phyloP scores from a whole-genome alignment of 1,140 invertebrate species.

The Caenorhabditis tropicalis region DNA sequence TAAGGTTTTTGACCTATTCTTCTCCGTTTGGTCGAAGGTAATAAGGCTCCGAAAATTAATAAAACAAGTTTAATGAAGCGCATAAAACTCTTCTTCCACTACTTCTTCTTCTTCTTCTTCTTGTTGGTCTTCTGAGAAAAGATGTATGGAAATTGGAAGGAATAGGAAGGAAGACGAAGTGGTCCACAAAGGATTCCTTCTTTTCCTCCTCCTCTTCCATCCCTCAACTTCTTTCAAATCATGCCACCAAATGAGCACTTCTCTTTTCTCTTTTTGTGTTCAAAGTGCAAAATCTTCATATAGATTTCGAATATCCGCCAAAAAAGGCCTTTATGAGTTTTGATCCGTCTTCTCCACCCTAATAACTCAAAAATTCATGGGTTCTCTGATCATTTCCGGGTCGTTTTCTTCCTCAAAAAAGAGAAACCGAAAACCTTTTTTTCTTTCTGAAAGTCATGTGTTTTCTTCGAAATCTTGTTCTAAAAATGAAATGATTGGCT shows the following conservation, averaged over 20 bases:
- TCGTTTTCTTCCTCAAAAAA: not conserved
- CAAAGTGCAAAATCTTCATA: not conserved
- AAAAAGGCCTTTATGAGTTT: not conserved
- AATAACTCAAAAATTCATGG: not conserved
- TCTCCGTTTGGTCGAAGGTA: not conserved
- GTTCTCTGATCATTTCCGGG: not conserved
- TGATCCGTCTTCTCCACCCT: not conserved
- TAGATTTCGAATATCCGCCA: too few relatives aligned
- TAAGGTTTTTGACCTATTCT: not conserved
- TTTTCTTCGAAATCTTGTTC: not conserved
- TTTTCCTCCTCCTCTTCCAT: not conserved
- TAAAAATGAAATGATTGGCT: not conserved
- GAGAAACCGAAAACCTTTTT: not conserved
- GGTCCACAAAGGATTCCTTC: slow-evolving; percentile 35
- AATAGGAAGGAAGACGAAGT: slow-evolving; percentile 31
- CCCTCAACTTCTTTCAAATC: not conserved
- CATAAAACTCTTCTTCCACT: not conserved
- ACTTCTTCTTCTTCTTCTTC: not conserved
- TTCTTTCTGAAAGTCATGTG: not conserved
- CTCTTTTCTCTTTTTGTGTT: not conserved
- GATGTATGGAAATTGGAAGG: not conserved
- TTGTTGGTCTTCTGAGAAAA: not conserved
- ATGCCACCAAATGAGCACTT: slow-evolving; percentile 31
- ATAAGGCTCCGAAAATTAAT: not conserved
- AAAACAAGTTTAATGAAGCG: not conserved